phyloP scores from a whole-genome alignment of 2,113 vertebrate species.

The Calidris pygmaea region DNA sequence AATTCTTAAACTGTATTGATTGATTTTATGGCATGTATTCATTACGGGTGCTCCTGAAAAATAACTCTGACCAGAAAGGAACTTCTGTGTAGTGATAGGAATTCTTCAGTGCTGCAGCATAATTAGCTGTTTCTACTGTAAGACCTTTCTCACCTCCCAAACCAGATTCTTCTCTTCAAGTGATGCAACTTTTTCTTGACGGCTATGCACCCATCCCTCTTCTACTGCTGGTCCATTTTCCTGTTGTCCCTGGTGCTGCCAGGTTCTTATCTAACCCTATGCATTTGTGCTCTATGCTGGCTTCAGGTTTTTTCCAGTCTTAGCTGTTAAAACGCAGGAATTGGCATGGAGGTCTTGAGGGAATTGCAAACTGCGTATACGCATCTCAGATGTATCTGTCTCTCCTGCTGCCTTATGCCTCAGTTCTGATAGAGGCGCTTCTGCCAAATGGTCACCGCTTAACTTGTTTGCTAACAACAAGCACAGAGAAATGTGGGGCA shows the following conservation, averaged over 20 bases:
- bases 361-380: neutral
- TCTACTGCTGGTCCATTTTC: neutral
- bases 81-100: neutral
- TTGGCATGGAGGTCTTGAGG: neutral
- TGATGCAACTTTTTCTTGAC: neutral
- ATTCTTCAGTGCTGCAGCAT: neutral
- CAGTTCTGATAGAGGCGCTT: neutral
- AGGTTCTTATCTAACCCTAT: neutral
- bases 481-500: neutral
- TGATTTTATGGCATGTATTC: neutral
- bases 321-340: neutral
- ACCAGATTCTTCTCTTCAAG: neutral
- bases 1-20: slow-evolving; percentile 23
- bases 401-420: neutral
- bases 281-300: neutral
- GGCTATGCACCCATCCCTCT: neutral
- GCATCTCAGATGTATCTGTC: neutral
- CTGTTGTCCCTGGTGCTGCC: neutral
- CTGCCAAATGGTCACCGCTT: neutral
- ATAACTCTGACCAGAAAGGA: neutral
- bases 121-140: neutral
- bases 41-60: neutral
- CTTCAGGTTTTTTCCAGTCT: neutral
- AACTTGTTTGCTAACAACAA: neutral
- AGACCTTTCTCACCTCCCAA: neutral